A percentile compares a stretch with the other conserved stretches of the same genome.
These are phyloP conservation scores for Saccopteryx leptura DNA, from an alignment of 2,113 vertebrate genomes.

Conservation along the genomic window DNA sequence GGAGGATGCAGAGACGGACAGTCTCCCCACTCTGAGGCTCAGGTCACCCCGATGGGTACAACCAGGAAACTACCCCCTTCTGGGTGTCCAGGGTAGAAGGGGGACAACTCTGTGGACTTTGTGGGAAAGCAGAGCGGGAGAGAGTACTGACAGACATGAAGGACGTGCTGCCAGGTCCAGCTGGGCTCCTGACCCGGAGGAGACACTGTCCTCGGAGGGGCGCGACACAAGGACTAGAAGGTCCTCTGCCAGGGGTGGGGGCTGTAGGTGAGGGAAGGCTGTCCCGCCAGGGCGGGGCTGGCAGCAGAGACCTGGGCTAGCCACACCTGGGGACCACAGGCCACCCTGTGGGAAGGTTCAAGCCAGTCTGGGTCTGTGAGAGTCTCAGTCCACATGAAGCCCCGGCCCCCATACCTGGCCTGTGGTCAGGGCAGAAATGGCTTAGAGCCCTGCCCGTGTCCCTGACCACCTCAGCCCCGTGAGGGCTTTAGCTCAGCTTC, in stretches of 20 bases:
- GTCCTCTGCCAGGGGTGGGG: neutral
- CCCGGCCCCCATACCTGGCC: neutral
- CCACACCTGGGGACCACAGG: neutral
- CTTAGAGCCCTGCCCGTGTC: neutral
- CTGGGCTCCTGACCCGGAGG: neutral
- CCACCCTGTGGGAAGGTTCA: neutral
- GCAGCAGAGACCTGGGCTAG: neutral
- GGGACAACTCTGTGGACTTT: neutral
- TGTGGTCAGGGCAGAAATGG: neutral
- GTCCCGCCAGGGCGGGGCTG: neutral
- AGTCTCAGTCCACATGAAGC: neutral
- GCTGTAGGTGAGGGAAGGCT: neutral
- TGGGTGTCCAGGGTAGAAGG: neutral
- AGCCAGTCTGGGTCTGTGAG: neutral
- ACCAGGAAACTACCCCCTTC: neutral
- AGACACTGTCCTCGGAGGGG: neutral
- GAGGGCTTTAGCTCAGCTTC: neutral
- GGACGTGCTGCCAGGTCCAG: neutral
- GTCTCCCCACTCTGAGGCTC: conserved; percentile 46
- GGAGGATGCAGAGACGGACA: conserved; percentile 1
- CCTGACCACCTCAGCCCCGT: neutral
- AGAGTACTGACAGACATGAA: neutral
- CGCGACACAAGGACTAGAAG: neutral
- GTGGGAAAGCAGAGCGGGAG: conserved; percentile 6
- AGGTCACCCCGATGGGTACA: conserved; percentile 7